phyloP scores from a whole-genome alignment of 2,797 vertebrate genomes.

The Coendou prehensilis region DNA sequence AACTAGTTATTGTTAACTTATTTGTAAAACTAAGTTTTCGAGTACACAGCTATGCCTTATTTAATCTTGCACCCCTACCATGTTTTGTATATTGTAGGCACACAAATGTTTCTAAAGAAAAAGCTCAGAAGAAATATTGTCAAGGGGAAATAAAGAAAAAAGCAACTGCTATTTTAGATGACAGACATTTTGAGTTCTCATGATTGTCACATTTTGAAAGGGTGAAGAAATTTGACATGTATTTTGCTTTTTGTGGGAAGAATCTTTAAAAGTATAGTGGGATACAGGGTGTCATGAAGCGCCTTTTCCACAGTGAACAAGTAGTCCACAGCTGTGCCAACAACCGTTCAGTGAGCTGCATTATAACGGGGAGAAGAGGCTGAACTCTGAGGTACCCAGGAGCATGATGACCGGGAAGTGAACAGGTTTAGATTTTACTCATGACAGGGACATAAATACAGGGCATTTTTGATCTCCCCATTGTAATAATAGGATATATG shows the following conservation, averaged over 20 bases:
- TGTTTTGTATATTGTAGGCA: neutral
- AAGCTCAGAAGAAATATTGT: neutral
- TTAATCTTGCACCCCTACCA: neutral
- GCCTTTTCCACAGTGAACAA: neutral
- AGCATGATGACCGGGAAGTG: neutral
- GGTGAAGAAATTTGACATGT: neutral
- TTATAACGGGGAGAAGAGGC: too few relatives aligned
- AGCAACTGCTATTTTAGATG: constrained; percentile 4
- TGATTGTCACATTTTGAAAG: constrained; percentile 58
- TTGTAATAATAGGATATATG: neutral
- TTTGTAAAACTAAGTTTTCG: constrained; percentile 53
- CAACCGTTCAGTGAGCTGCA: neutral
- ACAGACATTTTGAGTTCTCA: neutral
- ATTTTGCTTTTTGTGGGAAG: neutral
- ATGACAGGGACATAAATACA: neutral
- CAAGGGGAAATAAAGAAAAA: neutral
- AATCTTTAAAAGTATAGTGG: neutral
- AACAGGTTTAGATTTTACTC: neutral
- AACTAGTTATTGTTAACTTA: neutral
- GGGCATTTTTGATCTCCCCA: neutral
- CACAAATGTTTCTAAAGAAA: constrained; percentile 10
- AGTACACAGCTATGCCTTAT: neutral
- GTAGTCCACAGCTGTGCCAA: neutral
- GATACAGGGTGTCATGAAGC: neutral
- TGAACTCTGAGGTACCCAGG: neutral